Evolutionary conservation across 2,797 vertebrate genomes (phyloP).

Genomic region (Antrozous pallidus): DNA sequence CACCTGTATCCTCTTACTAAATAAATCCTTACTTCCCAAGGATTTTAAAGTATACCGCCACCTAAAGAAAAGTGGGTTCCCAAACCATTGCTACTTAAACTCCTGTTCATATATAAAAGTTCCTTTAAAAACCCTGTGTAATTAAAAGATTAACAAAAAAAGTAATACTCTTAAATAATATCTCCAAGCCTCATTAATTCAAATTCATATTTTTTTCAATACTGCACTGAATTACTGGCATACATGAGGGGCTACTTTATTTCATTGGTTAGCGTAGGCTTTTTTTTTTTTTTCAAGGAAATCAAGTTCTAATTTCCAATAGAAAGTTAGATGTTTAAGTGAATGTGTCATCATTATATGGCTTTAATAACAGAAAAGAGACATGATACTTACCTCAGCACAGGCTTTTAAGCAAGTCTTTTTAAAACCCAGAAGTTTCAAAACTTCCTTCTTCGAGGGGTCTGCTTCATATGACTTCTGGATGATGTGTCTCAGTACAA

Average conservation of each 20-base stretch:
- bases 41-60: neutral
- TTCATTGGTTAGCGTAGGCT: neutral
- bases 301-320: neutral
- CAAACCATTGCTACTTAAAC: neutral
- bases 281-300: neutral
- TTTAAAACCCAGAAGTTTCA: constrained; percentile 95
- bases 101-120: neutral
- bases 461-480: constrained; percentile 85
- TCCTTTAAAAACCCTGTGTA: neutral
- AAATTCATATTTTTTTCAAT: neutral
- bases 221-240: neutral
- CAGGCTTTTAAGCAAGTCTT: constrained; percentile 98
- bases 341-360: neutral
- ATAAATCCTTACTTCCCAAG: neutral
- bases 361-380: neutral
- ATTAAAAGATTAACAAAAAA: neutral
- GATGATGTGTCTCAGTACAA: constrained; percentile 93
- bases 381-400: constrained; percentile 90
- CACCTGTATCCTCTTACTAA: neutral
- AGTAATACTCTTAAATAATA: neutral
- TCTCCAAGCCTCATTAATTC: neutral
- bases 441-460: constrained; percentile 86
- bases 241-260: neutral
- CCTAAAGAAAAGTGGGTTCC: neutral
- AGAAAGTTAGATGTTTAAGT: neutral